Evolutionary conservation across 2,888 invertebrate species (phyloP).

Genomic region (Theretra japonica): DNA sequence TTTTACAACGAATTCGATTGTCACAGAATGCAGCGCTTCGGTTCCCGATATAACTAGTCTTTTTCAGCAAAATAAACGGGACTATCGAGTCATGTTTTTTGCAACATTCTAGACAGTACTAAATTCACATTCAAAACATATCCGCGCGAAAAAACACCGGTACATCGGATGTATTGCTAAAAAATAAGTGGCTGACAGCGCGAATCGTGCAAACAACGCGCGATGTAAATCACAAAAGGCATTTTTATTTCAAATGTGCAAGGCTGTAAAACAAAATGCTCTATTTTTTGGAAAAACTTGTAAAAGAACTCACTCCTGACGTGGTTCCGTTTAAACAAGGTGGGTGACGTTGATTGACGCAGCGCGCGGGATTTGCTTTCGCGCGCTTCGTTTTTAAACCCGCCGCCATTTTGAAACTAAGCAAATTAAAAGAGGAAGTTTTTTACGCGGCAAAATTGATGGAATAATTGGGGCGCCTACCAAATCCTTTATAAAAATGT

Average conservation of each 20-base stretch:
- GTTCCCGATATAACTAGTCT: no score
- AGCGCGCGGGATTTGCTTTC: conserved; percentile 31
- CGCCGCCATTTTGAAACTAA: not conserved
- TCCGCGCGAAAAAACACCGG: not conserved
- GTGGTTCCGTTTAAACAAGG: conserved; percentile 50
- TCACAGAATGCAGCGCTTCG: no score
- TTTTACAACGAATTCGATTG: no score
- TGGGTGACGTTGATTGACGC: conserved; percentile 53
- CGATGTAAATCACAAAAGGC: conserved; percentile 21
- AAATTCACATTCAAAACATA: conserved; percentile 3
- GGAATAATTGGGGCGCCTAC: not conserved
- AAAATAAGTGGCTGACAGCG: conserved; percentile 12
- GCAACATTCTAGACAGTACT: not conserved
- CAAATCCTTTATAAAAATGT: no score
- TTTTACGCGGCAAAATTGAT: not conserved
- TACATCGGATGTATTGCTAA: conserved; percentile 11
- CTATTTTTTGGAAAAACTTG: conserved; percentile 19
- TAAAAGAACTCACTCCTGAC: conserved; percentile 35
- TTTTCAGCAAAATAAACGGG: no score
- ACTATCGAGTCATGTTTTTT: not conserved
- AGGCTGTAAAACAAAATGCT: conserved; percentile 19
- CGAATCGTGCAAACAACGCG: conserved; percentile 11
- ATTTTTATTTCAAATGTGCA: conserved; percentile 22
- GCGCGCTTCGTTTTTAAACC: not conserved
- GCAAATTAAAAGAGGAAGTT: not conserved